Evolutionary conservation across 1,140 invertebrate species (phyloP), one percentile per base, ranked within the genome.

Genomic region (Drosophila albomicans): DNA sequence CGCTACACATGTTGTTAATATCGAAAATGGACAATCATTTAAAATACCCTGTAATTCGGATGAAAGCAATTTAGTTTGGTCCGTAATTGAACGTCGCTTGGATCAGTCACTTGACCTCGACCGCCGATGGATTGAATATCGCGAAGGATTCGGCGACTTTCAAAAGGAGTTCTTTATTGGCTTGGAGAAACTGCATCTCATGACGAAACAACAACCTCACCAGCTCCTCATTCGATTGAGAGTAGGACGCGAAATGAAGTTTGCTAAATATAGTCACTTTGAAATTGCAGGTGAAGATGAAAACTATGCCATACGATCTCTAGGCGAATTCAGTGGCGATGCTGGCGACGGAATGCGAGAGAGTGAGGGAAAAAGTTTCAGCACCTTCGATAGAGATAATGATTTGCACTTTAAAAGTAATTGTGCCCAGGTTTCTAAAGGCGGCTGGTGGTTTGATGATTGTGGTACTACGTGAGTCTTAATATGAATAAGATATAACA

Each of bases 341-440:
- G 68, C 68, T 16, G 61, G 51, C n/a, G 51, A 71, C 16, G 68
- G 51, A 16, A 3, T 71, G 41, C 8, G 41, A 16, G 6, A n/a
- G 20, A 49, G 20, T 25, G 10, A 20, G 10, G 28, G 45, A 0
- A 13, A 48, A 20, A 71, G 57, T 11, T 71, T 71, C 6, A 57
- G 16, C 68, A 56, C 68, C 0, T 30, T 35, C 10, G 68, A 70
- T 25, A 15, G 4, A 6, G 49, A 64, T 10, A 46, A 70, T 48
- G 61, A 57, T 71, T 41, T n/a, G 8, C 2, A 5, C 35, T 0
- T 11, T 0, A 10, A 13, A 0, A 1, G 10, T 5, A 57, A 28
- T 2, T 71, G 68, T 13, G 51, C 68, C 1, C 2, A 6, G n/a
- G 32, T 57, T 16, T n/a, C 1, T 1, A 13, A 8, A 3, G 59